Percentiles rank a stretch among this genome's conserved stretches.
Conservation (phyloP, 2,797 vertebrate genomes). For the Leptodactylus fallax region DNA sequence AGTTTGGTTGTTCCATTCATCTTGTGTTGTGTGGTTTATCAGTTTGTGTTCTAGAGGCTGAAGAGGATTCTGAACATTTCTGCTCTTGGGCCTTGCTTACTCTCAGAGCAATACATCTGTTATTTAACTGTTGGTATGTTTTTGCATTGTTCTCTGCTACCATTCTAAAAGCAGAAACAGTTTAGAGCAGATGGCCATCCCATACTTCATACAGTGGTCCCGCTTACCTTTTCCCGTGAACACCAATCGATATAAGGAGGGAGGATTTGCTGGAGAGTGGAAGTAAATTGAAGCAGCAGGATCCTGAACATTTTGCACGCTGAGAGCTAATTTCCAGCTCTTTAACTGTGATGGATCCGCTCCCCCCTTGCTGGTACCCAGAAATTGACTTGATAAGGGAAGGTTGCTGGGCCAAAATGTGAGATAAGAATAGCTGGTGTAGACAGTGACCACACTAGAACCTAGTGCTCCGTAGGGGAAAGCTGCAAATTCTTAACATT, state of each 20-base stretch:
- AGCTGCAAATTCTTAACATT: not conserved
- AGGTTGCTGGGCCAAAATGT: constrained; percentile 25
- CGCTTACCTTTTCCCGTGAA: constrained; percentile 15
- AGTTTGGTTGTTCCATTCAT: not conserved
- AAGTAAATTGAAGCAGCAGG: constrained; percentile 60
- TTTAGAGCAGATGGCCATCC: not conserved
- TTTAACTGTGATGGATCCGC: constrained; percentile 59
- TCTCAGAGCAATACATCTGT: not conserved
- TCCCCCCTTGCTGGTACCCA: constrained; percentile 23
- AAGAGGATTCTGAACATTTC: not conserved
- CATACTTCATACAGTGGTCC: constrained; percentile 2
- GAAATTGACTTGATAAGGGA: constrained; percentile 58
- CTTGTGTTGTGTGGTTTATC: not conserved
- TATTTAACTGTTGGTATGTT: not conserved
- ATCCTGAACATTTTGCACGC: constrained; percentile 56
- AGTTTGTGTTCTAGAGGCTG: not conserved
- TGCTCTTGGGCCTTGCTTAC: not conserved
- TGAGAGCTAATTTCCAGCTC: constrained; percentile 62
- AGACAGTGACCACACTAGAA: constrained; percentile 16
- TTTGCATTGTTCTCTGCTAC: not conserved
- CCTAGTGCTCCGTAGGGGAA: not conserved
- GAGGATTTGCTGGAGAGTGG: constrained; percentile 29
- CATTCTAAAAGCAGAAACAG: not conserved
- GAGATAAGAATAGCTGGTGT: constrained; percentile 21
- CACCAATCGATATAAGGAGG: constrained; percentile 43